Evolutionary conservation across 2,888 invertebrate species (phyloP).

Genomic region (Eupsilia transversa): DNA sequence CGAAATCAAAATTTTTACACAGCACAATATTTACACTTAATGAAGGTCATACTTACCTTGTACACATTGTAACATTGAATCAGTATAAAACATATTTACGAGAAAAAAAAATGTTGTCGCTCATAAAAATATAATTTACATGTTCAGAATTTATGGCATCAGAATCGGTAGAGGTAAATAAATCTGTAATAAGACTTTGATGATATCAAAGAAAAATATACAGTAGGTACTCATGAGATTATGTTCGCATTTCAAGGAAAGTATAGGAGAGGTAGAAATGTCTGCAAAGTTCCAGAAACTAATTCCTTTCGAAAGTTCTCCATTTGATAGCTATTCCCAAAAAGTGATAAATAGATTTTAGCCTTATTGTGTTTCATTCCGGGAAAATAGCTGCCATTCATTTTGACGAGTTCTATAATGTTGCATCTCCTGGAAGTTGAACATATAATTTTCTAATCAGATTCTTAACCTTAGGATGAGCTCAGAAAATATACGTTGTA

Average conservation of each 20-base stretch:
- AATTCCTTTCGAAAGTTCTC: constrained; percentile 31
- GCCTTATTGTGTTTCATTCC: constrained; percentile 39
- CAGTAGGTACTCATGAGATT: constrained; percentile 48
- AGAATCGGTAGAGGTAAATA: constrained; percentile 56
- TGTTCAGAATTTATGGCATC: constrained; percentile 33
- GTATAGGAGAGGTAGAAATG: constrained; percentile 16
- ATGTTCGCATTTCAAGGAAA: constrained; percentile 29
- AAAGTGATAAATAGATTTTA: constrained; percentile 34
- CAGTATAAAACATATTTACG: constrained; percentile 15
- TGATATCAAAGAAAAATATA: constrained; percentile 53
- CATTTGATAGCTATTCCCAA: constrained; percentile 32
- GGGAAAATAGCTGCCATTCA: constrained; percentile 21
- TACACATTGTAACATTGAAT: constrained; percentile 10
- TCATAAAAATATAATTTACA: constrained; percentile 41
- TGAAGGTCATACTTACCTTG: background rate
- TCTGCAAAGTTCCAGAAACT: constrained; percentile 33
- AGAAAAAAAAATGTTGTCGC: constrained; percentile 25
- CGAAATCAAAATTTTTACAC: no score
- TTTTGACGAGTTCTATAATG: constrained; percentile 11
- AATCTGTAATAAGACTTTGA: constrained; percentile 52
- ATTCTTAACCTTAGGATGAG: constrained; percentile 1
- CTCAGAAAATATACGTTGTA: constrained; percentile 10
- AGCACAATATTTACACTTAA: no score
- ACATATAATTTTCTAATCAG: background rate
- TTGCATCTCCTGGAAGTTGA: background rate